Percentiles rank a stretch among this genome's conserved stretches.
These are phyloP conservation scores for Leptopilina boulardi DNA, from an alignment of 1,140 invertebrate species.

Conservation along the genomic window DNA sequence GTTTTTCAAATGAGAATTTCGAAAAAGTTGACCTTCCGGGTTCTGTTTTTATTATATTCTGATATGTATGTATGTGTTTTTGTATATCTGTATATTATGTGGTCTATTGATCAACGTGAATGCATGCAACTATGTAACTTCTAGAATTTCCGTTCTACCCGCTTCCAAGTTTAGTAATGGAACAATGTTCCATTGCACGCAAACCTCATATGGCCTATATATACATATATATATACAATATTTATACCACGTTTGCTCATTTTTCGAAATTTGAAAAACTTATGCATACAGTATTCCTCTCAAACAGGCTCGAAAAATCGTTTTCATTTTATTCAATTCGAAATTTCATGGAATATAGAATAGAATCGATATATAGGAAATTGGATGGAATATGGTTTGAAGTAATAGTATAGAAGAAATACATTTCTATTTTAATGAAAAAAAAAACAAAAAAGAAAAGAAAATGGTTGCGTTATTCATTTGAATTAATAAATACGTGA, in stretches of 20 bases:
- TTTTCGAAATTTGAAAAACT: not conserved
- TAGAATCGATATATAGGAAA: no score
- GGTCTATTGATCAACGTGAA: slow-evolving; percentile 9
- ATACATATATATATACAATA: not conserved
- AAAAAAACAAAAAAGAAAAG: no score
- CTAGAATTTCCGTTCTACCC: not conserved
- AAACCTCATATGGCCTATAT: not conserved
- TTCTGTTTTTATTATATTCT: not conserved
- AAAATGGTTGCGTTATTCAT: no score
- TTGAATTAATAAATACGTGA: no score
- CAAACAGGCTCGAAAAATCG: not conserved
- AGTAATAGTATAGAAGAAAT: no score
- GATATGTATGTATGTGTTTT: no score
- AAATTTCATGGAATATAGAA: no score
- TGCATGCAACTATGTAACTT: slow-evolving; percentile 18
- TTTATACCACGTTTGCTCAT: not conserved
- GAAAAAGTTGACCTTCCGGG: not conserved
- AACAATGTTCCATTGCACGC: slow-evolving; percentile 22
- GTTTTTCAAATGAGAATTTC: not conserved
- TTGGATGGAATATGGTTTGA: no score
- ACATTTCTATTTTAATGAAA: no score
- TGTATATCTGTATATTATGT: not conserved
- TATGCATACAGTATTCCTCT: not conserved
- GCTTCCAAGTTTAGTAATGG: not conserved
- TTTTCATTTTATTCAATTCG: no score